phyloP scores from a whole-genome alignment of 2,888 invertebrate species.

The Stenolophus ochropezus region DNA sequence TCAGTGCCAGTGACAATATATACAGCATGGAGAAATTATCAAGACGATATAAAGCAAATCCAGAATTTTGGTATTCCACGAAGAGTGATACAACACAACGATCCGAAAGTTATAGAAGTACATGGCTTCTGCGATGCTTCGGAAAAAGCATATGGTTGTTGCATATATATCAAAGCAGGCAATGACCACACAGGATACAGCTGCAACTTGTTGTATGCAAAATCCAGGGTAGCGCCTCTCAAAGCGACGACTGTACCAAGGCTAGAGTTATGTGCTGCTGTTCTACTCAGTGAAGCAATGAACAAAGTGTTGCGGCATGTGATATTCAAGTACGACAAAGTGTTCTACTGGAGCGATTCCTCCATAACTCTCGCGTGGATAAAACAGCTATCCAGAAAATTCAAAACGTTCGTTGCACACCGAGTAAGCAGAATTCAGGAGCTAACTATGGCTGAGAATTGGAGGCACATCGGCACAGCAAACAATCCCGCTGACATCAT shows the following conservation, averaged over 20 bases:
- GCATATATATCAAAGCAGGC: slow-evolving; percentile 58
- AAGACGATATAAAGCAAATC: slow-evolving; percentile 34
- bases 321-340: not conserved
- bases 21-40: slow-evolving; percentile 34
- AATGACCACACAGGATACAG: slow-evolving; percentile 11
- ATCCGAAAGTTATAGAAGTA: slow-evolving; percentile 41
- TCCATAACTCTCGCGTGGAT: not conserved
- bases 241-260: slow-evolving; percentile 8
- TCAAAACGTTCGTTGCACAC: slow-evolving; percentile 5
- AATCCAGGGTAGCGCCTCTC: slow-evolving; percentile 32
- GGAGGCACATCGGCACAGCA: slow-evolving; percentile 5
- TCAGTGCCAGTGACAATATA: slow-evolving; percentile 48
- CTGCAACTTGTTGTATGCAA: slow-evolving; percentile 50
- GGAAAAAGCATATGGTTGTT: slow-evolving; percentile 57
- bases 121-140: slow-evolving; percentile 63
- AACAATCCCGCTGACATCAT: not conserved
- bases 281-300: slow-evolving; percentile 1
- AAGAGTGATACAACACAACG: slow-evolving; percentile 32
- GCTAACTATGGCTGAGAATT: not conserved
- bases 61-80: slow-evolving; percentile 56
- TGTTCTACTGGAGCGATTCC: not conserved
- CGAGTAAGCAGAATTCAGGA: not conserved
- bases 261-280: slow-evolving; percentile 5
- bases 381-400: not conserved
- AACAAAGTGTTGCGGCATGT: not conserved